Evolutionary conservation across 2,888 invertebrate species (phyloP), one percentile per base, ranked within the genome.

Genomic region (Eristalinus sepulchralis): DNA sequence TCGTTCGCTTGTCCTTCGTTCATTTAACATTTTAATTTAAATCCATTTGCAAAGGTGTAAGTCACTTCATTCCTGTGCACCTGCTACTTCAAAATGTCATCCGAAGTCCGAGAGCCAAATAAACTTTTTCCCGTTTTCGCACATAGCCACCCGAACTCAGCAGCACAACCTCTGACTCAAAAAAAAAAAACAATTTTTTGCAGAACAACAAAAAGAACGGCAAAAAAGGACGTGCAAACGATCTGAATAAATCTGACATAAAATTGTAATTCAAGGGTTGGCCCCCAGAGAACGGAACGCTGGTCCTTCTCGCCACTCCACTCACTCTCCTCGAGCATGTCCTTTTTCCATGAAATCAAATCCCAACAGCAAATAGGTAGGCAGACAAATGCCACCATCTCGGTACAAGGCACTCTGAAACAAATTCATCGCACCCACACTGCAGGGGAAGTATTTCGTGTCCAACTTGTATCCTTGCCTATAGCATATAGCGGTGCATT

Each of bases 231-330:
- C 70, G 75, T 83, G 86, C 83, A 83, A 86, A 86, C 86, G 71
- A 79, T 86, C 55, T 83, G 83, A 86, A 86, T 86, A 86, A 86
- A 86, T 83, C 75, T 79, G 75, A 83, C 86, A 83, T 83, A 57
- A 86, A 86, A 83, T 86, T 83, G 70, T 78, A 75, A 86, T 86
- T 86, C 86, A 83, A 86, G 71, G 47, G 62, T 75, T 70, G 70
- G 13, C 47, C 62, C 31, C 24, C 11, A 27, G 27, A 27, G 27
- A 5, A 27, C 17, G 17, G 1, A 22, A 36, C 22, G 31, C 33
- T 34, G 22, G 73, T 60, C 20, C n/a, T n/a, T 13, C 39, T 10
- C n/a, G 24, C 31, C 60, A n/a, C n/a, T n/a, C 66, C 55, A 31
- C 33, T 75, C 39, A 22, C 47, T 47, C n/a, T n/a, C 22, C 47